These are phyloP conservation scores for Pediacus dermestoides DNA, from an alignment of 2,888 invertebrate species.

Conservation along the genomic window DNA sequence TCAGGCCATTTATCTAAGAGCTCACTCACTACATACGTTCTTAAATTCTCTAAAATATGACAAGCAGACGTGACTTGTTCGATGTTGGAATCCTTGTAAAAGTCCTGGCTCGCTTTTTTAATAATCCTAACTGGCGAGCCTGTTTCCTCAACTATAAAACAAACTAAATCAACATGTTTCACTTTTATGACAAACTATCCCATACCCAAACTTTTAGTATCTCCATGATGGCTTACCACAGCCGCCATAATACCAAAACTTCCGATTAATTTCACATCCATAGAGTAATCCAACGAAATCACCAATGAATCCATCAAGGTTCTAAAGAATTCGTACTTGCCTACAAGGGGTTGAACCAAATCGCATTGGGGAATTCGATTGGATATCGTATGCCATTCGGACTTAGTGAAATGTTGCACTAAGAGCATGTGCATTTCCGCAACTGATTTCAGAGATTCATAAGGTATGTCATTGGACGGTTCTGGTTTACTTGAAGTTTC, in stretches of 20 bases:
- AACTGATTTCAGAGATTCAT: slow-evolving; percentile 58
- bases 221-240: slow-evolving; percentile 53
- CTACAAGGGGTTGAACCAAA: slow-evolving; percentile 55
- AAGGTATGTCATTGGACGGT: slow-evolving; percentile 45
- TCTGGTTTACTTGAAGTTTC: slow-evolving; percentile 5
- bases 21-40: slow-evolving; percentile 54
- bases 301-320: slow-evolving; percentile 54
- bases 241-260: slow-evolving; percentile 59
- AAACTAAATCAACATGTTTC: slow-evolving; percentile 1
- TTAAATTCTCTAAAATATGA: slow-evolving; percentile 65
- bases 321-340: slow-evolving; percentile 60
- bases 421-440: slow-evolving; percentile 61
- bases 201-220: slow-evolving; percentile 35
- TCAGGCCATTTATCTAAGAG: slow-evolving; percentile 82
- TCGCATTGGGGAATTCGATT: slow-evolving; percentile 36
- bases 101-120: slow-evolving; percentile 55
- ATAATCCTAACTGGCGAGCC: slow-evolving; percentile 27
- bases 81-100: slow-evolving; percentile 81
- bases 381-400: slow-evolving; percentile 58
- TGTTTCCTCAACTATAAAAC: slow-evolving; percentile 29
- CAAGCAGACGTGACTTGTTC: slow-evolving; percentile 71
- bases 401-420: slow-evolving; percentile 55
- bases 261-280: slow-evolving; percentile 56
- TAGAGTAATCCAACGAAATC: slow-evolving; percentile 53
- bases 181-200: neutral